Percentiles rank a stretch among this genome's conserved stretches.
Conservation (phyloP, 37 sponge, comb jelly and placozoan species). For the Halisarca cf. caerulea region DNA sequence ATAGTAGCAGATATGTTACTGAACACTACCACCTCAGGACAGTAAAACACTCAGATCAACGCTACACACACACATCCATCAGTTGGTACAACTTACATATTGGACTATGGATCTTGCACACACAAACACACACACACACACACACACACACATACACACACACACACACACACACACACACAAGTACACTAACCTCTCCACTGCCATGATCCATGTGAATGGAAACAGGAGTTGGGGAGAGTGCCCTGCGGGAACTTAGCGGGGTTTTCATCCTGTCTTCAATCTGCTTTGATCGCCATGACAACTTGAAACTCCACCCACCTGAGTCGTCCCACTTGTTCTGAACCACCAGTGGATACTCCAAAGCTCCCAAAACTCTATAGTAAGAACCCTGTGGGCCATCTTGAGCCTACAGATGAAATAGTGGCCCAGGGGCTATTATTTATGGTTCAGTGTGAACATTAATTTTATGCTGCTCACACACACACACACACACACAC, state of each 20-base stretch:
- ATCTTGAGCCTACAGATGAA: not conserved
- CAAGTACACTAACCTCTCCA: not conserved
- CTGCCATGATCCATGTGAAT: not conserved
- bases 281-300: constrained; percentile 20
- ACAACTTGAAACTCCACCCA: constrained; percentile 19
- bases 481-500: no score
- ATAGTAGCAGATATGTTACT: no score
- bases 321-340: not conserved
- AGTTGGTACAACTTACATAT: not conserved
- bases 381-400: constrained; percentile 19
- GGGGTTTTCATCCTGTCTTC: not conserved
- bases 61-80: not conserved
- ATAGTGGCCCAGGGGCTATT: no score
- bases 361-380: not conserved
- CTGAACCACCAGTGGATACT: not conserved
- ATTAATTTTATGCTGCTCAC: no score
- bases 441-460: no score
- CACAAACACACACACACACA: not conserved
- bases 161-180: not conserved
- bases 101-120: not conserved
- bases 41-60: no score
- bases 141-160: not conserved
- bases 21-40: no score
- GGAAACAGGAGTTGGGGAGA: not conserved
- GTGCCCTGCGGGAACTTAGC: not conserved